Evolutionary conservation across 2,888 invertebrate genomes (phyloP).

Genomic region (Lutraria lutraria): DNA sequence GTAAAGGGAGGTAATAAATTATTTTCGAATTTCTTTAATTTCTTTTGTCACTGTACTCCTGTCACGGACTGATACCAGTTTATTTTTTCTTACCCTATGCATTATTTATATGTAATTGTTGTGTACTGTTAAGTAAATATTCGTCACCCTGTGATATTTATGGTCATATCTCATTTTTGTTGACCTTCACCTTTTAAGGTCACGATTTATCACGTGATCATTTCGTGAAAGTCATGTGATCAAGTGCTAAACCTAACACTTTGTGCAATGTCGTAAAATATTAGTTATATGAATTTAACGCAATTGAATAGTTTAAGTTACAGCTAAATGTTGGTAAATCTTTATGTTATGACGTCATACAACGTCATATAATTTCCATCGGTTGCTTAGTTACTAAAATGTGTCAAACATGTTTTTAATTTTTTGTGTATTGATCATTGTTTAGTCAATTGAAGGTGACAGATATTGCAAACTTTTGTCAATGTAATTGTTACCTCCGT

Average conservation of each 20-base stretch:
- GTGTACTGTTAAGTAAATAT: background rate
- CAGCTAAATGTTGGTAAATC: too few relatives aligned
- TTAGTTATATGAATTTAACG: background rate
- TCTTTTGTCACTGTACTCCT: background rate
- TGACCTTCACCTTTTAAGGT: slow-evolving; percentile 12
- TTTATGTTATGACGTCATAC: too few relatives aligned
- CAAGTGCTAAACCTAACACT: background rate
- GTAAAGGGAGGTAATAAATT: slow-evolving; percentile 1
- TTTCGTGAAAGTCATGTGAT: background rate
- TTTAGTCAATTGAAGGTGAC: too few relatives aligned
- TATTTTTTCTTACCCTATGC: background rate
- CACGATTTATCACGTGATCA: background rate
- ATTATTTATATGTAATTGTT: slow-evolving; percentile 5
- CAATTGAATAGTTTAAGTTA: background rate
- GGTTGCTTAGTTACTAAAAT: too few relatives aligned
- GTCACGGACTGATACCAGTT: background rate
- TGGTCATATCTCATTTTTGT: background rate
- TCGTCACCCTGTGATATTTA: slow-evolving; percentile 21
- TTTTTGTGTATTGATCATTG: too few relatives aligned
- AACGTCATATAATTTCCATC: too few relatives aligned
- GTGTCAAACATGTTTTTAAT: too few relatives aligned
- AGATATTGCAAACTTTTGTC: too few relatives aligned
- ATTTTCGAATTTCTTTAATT: background rate
- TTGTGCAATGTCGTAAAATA: background rate
- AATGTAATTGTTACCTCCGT: too few relatives aligned